Conservation (phyloP, 2,888 invertebrate species). For the Pocota personata region DNA sequence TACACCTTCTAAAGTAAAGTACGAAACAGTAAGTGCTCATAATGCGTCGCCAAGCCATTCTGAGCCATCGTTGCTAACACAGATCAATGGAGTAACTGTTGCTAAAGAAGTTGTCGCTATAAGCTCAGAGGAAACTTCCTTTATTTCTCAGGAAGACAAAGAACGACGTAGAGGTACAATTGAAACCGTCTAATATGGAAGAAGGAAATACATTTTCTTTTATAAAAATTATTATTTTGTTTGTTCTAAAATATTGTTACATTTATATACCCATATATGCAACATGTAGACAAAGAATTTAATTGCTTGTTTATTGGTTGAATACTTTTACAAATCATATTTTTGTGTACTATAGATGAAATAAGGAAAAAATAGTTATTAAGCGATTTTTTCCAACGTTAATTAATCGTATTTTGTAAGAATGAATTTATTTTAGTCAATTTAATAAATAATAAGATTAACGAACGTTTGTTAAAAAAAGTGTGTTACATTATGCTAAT, state of each 20-base stretch:
- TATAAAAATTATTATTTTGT: background rate
- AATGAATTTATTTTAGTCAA: constrained; percentile 6
- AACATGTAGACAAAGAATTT: background rate
- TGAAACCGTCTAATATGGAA: constrained; percentile 83
- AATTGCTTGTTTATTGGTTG: background rate
- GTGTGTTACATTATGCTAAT: no score
- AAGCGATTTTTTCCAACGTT: background rate
- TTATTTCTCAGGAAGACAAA: constrained; percentile 86
- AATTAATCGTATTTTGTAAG: constrained; percentile 3
- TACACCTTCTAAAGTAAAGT: constrained; percentile 80
- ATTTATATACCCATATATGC: background rate
- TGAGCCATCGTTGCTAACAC: constrained; percentile 73
- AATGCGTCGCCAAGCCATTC: constrained; percentile 75
- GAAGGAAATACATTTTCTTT: background rate
- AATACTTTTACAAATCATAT: background rate
- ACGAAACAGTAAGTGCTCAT: constrained; percentile 78
- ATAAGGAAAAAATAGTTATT: background rate
- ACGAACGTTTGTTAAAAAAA: background rate
- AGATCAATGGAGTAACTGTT: constrained; percentile 76
- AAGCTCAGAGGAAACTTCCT: constrained; percentile 91
- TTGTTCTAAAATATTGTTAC: background rate
- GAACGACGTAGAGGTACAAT: constrained; percentile 82
- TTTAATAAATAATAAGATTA: background rate
- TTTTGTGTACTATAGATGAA: background rate
- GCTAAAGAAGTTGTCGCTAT: constrained; percentile 77